Evolutionary conservation across 2,113 vertebrate species (phyloP), one percentile per base, ranked within the genome.

Genomic region (Seriola quinqueradiata): DNA sequence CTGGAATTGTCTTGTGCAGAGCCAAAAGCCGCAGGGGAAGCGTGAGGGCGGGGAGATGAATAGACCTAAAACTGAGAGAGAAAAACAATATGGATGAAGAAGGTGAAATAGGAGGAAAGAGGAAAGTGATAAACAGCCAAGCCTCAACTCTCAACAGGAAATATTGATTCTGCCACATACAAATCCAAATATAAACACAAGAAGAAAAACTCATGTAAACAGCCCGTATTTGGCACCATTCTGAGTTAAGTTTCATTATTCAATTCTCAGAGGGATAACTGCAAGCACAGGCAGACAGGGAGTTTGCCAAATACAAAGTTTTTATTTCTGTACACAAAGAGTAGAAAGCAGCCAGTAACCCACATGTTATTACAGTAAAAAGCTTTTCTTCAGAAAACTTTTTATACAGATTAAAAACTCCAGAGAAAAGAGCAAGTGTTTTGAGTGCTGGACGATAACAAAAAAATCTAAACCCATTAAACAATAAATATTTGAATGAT

Each of bases 301-400:
- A 74, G 75, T 93, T 94, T 93, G 92, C 76, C 94, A 95, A 95
- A 95, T 95, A 95, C 91, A 96, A 95, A 95, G 92, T 92, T 95
- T 94, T 94, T 94, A 94, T 94, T 95, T 93, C 91, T 96, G 93
- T 96, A 95, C 94, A 95, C 90, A 94, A 95, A 95, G 79, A 95
- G 94, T 96, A 96, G 87, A 96, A 96, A 96, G 93, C 94, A 94
- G 91, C 92, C 92, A 92, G 86, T 93, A 92, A 95, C 86, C 87
- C 86, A 85, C 84, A 92, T 81, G 80, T 93, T 93, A 93, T 94
- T 91, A 92, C 87, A 90, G 70, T 93, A 94, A 92, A 96, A 95
- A 92, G 87, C 87, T 75, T 89, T 90, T 90, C 81, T 83, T 92
- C 88, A 94, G 85, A 93, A 93, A 92, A 92, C 82, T 75, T 84